phyloP scores from a whole-genome alignment of 53 echinoderm and acorn worm genomes.

The Holothuria leucospilota region DNA sequence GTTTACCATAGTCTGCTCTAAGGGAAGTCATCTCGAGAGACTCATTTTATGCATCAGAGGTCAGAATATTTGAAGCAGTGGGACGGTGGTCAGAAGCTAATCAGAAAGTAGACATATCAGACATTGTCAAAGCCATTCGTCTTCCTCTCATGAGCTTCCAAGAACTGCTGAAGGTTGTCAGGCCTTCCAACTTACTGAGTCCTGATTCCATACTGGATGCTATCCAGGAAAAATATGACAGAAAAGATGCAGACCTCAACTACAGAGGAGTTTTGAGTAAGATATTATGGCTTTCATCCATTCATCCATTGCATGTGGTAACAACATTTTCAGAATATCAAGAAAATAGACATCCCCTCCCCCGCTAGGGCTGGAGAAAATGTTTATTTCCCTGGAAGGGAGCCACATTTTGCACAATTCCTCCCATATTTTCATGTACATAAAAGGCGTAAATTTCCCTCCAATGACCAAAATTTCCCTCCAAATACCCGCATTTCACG shows the following conservation, averaged over 20 bases:
- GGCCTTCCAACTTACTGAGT: constrained; percentile 83
- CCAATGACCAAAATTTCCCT: too few relatives aligned
- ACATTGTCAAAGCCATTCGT: constrained; percentile 85
- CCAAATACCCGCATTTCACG: too few relatives aligned
- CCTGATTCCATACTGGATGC: constrained; percentile 96
- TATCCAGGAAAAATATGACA: constrained; percentile 88
- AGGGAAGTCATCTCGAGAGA: constrained; percentile 97
- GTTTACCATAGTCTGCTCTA: constrained; percentile 71
- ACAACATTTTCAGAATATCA: too few relatives aligned
- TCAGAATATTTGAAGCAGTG: constrained; percentile 89
- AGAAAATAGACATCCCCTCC: too few relatives aligned
- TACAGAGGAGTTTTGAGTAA: constrained; percentile 89
- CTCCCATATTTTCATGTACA: too few relatives aligned
- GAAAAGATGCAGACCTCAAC: constrained; percentile 84
- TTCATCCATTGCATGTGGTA: too few relatives aligned
- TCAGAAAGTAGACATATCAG: constrained; percentile 64
- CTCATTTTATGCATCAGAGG: constrained; percentile 95
- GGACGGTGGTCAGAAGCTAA: constrained; percentile 83
- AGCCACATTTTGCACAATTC: too few relatives aligned
- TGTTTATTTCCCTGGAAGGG: too few relatives aligned
- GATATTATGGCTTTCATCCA: not conserved
- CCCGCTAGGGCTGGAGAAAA: too few relatives aligned
- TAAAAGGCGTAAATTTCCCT: too few relatives aligned
- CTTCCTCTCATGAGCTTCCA: constrained; percentile 90
- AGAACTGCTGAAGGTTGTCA: constrained; percentile 87